Percentiles rank a stretch among this genome's conserved stretches.
Evolutionary conservation across 2,888 invertebrate genomes (phyloP).

Genomic region (Protophormia terraenovae): DNA sequence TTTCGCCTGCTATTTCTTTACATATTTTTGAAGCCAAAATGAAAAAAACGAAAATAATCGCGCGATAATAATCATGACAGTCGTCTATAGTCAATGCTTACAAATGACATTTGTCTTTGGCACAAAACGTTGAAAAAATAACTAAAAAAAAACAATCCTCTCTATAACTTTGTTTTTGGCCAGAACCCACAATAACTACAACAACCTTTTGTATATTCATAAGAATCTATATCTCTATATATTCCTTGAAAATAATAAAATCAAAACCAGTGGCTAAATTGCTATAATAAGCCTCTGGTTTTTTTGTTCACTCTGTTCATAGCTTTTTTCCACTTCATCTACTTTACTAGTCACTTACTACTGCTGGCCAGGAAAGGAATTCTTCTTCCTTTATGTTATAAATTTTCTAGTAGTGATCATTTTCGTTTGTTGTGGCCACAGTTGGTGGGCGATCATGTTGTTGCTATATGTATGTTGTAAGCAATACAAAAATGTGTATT

Average conservation of each 20-base stretch:
- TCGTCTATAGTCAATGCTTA: slow-evolving; percentile 77
- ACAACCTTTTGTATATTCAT: slow-evolving; percentile 50
- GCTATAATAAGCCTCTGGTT: slow-evolving; percentile 78
- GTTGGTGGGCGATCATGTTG: slow-evolving; percentile 77
- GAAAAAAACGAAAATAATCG: slow-evolving; percentile 64
- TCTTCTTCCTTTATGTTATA: slow-evolving; percentile 46
- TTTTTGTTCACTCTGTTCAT: background rate
- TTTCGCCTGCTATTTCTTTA: slow-evolving; percentile 33
- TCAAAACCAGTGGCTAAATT: slow-evolving; percentile 81
- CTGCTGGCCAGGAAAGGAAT: background rate
- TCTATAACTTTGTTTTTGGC: slow-evolving; percentile 12
- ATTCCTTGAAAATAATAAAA: slow-evolving; percentile 73
- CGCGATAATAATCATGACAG: slow-evolving; percentile 81
- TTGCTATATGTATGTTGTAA: slow-evolving; percentile 68
- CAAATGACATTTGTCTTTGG: slow-evolving; percentile 77
- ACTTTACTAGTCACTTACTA: background rate
- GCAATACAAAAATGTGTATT: slow-evolving; percentile 32
- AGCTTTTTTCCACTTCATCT: background rate
- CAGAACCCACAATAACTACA: slow-evolving; percentile 12
- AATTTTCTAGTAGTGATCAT: slow-evolving; percentile 57
- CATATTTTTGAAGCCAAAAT: background rate
- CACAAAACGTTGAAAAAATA: too few species aligned
- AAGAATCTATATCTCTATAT: slow-evolving; percentile 67
- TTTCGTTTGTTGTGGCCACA: slow-evolving; percentile 71
- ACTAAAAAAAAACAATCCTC: slow-evolving; percentile 42